Base-by-base conservation (phyloP, 2,888 invertebrate genomes). In the Erebia ligea region DNA sequence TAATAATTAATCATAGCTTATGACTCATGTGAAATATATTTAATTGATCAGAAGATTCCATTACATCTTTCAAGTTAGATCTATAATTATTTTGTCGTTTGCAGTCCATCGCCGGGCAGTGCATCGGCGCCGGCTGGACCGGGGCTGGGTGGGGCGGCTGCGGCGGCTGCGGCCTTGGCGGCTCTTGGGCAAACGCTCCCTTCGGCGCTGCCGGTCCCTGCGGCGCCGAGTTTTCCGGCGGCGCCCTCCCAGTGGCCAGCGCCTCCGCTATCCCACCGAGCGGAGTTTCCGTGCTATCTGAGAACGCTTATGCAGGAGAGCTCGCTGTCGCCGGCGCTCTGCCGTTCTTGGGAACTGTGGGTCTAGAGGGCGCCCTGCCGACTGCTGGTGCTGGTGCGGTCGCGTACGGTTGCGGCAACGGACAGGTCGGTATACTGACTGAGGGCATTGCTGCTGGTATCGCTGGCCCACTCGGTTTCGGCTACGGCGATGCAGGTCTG, bases 251-350 rank as follows among this genome's bases (percentile, higher is more conserved):
- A 11, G 79, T 81, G 13, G 78, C 82, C 61, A 85, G 85, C 64
- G 64, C 73, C 8, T 82, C 82, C 3, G 76, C 80, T 4, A 74
- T 78, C 42, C 73, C 78, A 8, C 78, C 78, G 21, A 74, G 57
- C 56, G 81, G 81, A 67, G 71, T 82, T 6, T 71, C 77, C 13
- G 74, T 81, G 1, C 52, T 79, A 13, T 82, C 84, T 62, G 82
- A 83, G 52, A 85, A 83, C 67, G 75, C 52, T 42, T 80, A 82
- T 54, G 81, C 79, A 54, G 85, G 85, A 0, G 67, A 72, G 3
- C 64, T 85, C 3, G 75, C 78, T 21, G 79, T 81, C 3, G 62
- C 67, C n/a, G 82, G 82, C 25, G 77, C 76, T 34, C 56, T 72
- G 45, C 73, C 73, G 21, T 73, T 73, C 63, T 68, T 73, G 34